These are phyloP conservation scores for Luperina nickerlii DNA, from an alignment of 2,888 invertebrate species.

Conservation along the genomic window DNA sequence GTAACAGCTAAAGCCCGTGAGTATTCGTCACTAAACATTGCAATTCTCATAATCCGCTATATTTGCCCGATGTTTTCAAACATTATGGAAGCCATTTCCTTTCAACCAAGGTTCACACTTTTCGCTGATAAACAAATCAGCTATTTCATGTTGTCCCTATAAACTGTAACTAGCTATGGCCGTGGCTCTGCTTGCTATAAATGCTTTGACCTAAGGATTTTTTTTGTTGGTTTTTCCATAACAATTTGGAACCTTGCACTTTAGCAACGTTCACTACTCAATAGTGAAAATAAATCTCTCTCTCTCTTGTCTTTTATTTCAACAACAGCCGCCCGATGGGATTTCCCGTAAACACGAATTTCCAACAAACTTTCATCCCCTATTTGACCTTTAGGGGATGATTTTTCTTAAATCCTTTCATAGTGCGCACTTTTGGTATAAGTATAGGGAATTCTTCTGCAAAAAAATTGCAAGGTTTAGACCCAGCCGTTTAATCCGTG, in stretches of 20 bases:
- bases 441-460: not conserved
- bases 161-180: too few relatives aligned
- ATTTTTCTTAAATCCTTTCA: not conserved
- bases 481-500: not conserved
- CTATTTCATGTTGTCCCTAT: not conserved
- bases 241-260: not conserved
- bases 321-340: not conserved
- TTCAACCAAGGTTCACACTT: conserved; percentile 30
- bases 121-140: conserved; percentile 37
- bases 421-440: not conserved
- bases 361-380: not conserved
- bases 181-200: not conserved
- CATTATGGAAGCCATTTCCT: conserved; percentile 48
- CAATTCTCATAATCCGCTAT: conserved; percentile 27
- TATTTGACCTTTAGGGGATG: not conserved
- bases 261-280: not conserved
- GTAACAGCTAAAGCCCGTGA: not conserved
- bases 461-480: not conserved
- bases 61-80: conserved; percentile 49
- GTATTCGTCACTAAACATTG: not conserved
- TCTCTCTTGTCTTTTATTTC: not conserved
- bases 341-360: not conserved
- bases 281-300: not conserved
- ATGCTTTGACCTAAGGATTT: not conserved
- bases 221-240: not conserved